Conservation (phyloP, 2,113 vertebrate genomes). For the Pseudopipra pipra region DNA sequence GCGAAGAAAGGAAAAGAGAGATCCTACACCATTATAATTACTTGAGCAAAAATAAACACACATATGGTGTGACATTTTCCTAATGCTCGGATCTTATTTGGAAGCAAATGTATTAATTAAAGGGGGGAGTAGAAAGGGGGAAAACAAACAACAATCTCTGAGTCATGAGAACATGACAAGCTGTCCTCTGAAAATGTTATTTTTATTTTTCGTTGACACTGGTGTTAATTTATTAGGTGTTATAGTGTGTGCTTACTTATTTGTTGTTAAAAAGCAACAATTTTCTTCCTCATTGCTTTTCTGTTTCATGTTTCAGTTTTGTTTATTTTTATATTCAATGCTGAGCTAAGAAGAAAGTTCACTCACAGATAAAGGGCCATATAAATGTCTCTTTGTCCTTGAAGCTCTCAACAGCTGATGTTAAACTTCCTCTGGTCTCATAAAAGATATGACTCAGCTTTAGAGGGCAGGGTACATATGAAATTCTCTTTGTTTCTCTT, state of each 20-base stretch:
- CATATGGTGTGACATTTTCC: conserved; percentile 71
- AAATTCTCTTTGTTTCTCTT: conserved; percentile 50
- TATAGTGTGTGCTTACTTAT: neutral
- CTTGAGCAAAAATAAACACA: conserved; percentile 69
- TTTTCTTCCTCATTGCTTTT: conserved; percentile 17
- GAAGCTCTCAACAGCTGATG: neutral
- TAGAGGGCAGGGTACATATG: neutral
- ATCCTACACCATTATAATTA: conserved; percentile 60
- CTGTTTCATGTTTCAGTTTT: neutral
- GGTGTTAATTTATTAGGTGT: conserved; percentile 43
- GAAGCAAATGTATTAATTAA: conserved; percentile 70
- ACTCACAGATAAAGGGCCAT: neutral
- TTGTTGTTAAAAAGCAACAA: conserved; percentile 21
- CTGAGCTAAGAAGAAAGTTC: conserved; percentile 5
- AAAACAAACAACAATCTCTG: conserved; percentile 55
- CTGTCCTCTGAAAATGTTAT: conserved; percentile 59
- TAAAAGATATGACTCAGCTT: neutral
- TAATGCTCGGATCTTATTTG: conserved; percentile 62
- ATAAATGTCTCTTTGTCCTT: conserved; percentile 28
- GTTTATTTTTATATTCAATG: conserved; percentile 3
- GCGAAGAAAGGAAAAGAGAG: conserved; percentile 41
- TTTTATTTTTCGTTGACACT: conserved; percentile 45
- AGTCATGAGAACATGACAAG: conserved; percentile 59
- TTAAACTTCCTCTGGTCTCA: neutral
- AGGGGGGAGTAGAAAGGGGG: conserved; percentile 8